These are phyloP conservation scores for Oncorhynchus gorbuscha DNA, from an alignment of 2,113 vertebrate genomes.

Conservation along the genomic window DNA sequence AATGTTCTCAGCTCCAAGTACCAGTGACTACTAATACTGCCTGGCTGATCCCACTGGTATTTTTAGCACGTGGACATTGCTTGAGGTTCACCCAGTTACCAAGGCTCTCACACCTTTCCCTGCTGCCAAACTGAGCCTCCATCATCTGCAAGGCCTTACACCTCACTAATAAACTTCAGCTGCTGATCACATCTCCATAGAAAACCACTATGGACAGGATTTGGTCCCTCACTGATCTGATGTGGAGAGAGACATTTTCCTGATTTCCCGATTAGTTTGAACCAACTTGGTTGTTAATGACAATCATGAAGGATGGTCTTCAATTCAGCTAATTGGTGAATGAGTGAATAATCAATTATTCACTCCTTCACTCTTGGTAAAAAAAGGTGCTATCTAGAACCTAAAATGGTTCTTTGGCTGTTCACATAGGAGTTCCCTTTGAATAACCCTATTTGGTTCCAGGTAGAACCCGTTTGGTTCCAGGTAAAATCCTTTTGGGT, in stretches of 20 bases:
- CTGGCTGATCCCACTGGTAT: conserved; percentile 75
- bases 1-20: conserved; percentile 60
- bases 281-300: neutral
- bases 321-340: neutral
- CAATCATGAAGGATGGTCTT: neutral
- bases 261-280: neutral
- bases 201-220: neutral
- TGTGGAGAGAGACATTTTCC: neutral
- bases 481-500: no score
- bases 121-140: conserved; percentile 53
- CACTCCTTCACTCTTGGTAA: neutral
- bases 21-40: conserved; percentile 70
- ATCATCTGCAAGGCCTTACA: neutral
- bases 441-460: no score
- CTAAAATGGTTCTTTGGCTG: no score
- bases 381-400: no score
- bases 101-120: conserved; percentile 51
- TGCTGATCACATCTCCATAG: neutral
- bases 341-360: neutral
- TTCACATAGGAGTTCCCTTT: no score
- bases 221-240: neutral
- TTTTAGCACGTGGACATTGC: conserved; percentile 82
- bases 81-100: conserved; percentile 69
- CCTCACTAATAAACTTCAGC: neutral
- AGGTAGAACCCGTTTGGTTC: no score